Conservation (phyloP, 1,140 invertebrate species). For the Dendroctonus ponderosae region DNA sequence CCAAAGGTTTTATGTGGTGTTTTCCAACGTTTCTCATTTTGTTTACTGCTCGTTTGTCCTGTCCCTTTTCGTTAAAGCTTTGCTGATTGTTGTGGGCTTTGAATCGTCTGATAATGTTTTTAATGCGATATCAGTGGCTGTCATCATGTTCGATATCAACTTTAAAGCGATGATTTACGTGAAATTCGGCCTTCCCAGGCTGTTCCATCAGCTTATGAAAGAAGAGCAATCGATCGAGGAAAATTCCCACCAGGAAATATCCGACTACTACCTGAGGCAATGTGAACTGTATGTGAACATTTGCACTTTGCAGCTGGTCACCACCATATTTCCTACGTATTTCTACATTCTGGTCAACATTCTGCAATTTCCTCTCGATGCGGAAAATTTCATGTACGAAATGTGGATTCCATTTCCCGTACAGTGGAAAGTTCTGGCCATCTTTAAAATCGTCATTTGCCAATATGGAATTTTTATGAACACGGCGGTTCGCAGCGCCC, state of each 20-base stretch:
- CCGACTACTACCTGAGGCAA: not conserved
- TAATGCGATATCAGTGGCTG: not conserved
- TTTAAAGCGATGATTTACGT: not conserved
- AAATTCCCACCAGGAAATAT: not conserved
- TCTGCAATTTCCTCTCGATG: not conserved
- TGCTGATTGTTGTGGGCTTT: not conserved
- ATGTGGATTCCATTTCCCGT: not conserved
- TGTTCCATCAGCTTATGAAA: not conserved
- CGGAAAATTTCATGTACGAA: constrained; percentile 3
- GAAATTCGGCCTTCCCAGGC: not conserved
- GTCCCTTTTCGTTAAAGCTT: not conserved
- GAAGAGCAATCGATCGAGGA: not conserved
- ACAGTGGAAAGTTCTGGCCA: not conserved
- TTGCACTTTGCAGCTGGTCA: not conserved
- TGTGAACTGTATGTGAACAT: not conserved
- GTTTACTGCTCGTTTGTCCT: not conserved
- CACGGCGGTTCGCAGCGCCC: not conserved
- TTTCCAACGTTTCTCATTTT: not conserved
- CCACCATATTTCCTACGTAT: not conserved
- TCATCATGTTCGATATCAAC: not conserved
- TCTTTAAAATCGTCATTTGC: constrained; percentile 3
- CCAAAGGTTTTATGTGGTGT: not conserved
- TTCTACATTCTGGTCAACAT: not conserved
- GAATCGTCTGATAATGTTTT: not conserved
- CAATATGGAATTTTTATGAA: not conserved